phyloP scores from a whole-genome alignment of 2,888 invertebrate species.

The Tuberolachnus salignus region DNA sequence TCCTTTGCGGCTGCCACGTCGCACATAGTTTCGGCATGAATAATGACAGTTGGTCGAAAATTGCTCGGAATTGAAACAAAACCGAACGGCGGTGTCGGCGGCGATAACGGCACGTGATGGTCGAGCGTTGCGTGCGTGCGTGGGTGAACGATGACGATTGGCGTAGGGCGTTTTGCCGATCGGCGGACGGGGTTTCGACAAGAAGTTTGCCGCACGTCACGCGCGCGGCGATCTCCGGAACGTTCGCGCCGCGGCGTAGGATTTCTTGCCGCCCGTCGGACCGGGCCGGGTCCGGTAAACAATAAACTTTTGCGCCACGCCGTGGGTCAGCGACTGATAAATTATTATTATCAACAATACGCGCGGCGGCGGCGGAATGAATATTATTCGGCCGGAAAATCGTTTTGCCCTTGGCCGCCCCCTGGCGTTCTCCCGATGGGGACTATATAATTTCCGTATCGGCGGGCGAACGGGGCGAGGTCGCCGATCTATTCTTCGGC shows the following conservation, averaged over 20 bases:
- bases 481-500: slow-evolving; percentile 28
- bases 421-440: background rate
- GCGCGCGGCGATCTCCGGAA: background rate
- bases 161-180: background rate
- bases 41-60: slow-evolving; percentile 40
- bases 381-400: slow-evolving; percentile 3
- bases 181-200: background rate
- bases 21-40: slow-evolving; percentile 33
- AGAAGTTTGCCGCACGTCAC: slow-evolving; percentile 40
- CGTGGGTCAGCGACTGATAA: slow-evolving; percentile 45
- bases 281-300: background rate
- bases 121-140: background rate
- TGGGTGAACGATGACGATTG: background rate
- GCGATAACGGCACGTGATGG: too few species aligned
- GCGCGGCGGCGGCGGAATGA: background rate
- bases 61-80: slow-evolving; percentile 19
- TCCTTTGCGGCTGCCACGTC: background rate
- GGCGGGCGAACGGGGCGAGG: background rate
- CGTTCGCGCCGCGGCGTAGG: background rate
- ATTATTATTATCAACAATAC: slow-evolving; percentile 42
- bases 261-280: slow-evolving; percentile 31
- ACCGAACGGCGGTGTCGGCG: background rate
- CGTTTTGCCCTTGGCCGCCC: background rate
- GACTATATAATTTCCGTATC: background rate
- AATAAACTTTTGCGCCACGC: slow-evolving; percentile 32